Percentiles rank a stretch among this genome's conserved stretches.
phyloP scores from a whole-genome alignment of 1,140 invertebrate genomes.

The Babylonia areolata region DNA sequence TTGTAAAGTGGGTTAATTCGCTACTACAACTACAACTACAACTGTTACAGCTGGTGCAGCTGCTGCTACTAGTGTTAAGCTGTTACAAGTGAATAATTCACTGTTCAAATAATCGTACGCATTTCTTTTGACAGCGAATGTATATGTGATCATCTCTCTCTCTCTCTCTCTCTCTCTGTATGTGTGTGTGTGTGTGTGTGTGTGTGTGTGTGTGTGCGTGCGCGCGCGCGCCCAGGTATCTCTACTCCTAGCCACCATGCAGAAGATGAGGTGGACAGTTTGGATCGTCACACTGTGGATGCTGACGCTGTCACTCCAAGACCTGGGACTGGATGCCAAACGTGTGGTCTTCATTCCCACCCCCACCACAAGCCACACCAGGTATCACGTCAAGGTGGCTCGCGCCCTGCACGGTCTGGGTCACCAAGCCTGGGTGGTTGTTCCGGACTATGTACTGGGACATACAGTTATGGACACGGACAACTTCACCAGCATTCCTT shows the following conservation, averaged over 20 bases:
- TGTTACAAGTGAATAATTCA: too few species aligned
- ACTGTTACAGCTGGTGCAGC: too few species aligned
- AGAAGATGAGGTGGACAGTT: not conserved
- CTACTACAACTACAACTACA: too few species aligned
- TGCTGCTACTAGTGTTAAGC: too few species aligned
- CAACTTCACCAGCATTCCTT: conserved; percentile 24
- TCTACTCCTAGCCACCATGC: not conserved
- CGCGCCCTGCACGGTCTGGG: conserved; percentile 25
- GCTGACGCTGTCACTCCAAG: not conserved
- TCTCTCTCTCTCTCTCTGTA: too few species aligned
- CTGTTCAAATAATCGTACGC: too few species aligned
- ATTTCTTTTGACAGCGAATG: too few species aligned
- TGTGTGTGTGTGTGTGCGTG: not conserved
- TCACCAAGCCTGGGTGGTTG: conserved; percentile 35
- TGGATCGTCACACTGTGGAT: not conserved
- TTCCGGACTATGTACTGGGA: conserved; percentile 23
- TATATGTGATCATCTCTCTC: too few species aligned
- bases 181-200: not conserved
- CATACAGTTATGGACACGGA: not conserved
- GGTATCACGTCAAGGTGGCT: conserved; percentile 39
- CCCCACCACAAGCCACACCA: conserved; percentile 28
- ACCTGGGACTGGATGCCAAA: conserved; percentile 20
- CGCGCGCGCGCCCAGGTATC: not conserved
- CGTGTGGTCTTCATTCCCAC: conserved; percentile 27
- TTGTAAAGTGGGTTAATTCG: too few species aligned